Base-by-base conservation (phyloP, 2,113 vertebrate genomes). In the Actenoides lindsayi region DNA sequence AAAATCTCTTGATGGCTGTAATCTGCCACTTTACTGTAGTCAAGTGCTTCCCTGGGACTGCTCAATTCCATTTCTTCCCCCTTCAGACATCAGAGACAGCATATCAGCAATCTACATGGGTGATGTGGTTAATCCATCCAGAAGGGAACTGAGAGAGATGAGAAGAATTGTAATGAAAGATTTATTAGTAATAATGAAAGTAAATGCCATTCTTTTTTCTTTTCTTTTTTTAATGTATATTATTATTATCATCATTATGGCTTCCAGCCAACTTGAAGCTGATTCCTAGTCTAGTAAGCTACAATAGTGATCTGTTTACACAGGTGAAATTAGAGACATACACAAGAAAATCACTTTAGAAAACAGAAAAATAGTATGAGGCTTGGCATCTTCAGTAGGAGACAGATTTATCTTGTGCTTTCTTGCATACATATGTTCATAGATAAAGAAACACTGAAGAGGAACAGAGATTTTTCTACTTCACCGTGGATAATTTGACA, bases 151-250 rank as follows among this genome's bases (percentile, higher is more conserved):
- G 19, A 96, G 53, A 77, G 35, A 82, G 54, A 81, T 48, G 17
- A 44, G 35, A 95, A 65, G 54, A 88, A 93, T 95, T 92, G 79
- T 78, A 93, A 68, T 82, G 68, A 69, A 89, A 82, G 16, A 77
- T 92, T 62, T 87, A 84, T 93, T 94, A 71, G 64, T 96, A 25
- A 60, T 85, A 79, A 76, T 74, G 70, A 67, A 92, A 80, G 74
- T 42, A 88, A 89, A 88, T 42, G n/a, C 4, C 1, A 1, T 83
- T 90, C 0, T 6, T 56, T 28, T 74, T 48, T 59, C 10, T 27
- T 46, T 51, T 54, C 25, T 42, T 48, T 30, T 28, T 44, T 41
- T 39, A 46, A 20, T 20, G 20, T 46, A 46, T 46, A 46, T 50
- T 50, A 24, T 50, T 50, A 50, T 48, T 48, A 48, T 48, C 21